phyloP scores from a whole-genome alignment of 1,140 invertebrate species.

The Lordiphosa mommai region DNA sequence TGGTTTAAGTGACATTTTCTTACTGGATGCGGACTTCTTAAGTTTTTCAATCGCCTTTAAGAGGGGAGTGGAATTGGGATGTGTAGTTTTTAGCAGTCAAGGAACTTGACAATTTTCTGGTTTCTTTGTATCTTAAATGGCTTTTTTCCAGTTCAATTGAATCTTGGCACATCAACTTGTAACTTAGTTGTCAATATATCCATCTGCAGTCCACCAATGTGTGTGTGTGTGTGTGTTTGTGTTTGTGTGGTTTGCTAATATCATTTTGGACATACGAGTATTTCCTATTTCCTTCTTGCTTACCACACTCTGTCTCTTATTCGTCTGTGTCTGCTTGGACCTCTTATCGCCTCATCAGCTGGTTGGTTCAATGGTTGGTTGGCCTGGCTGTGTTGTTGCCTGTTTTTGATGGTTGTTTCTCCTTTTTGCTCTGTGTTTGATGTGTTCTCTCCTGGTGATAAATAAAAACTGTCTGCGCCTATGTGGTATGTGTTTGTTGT shows the following conservation, averaged over 20 bases:
- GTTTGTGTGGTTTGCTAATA: slow-evolving; percentile 25
- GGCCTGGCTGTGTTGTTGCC: slow-evolving; percentile 12
- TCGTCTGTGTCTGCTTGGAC: slow-evolving; percentile 17
- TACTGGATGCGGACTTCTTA: too few species aligned
- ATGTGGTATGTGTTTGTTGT: slow-evolving; percentile 36
- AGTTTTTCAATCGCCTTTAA: too few species aligned
- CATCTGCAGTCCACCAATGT: too few species aligned
- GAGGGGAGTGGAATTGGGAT: too few species aligned
- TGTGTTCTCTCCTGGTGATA: slow-evolving; percentile 52
- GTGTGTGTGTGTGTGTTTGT: too few species aligned
- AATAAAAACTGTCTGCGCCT: slow-evolving; percentile 77
- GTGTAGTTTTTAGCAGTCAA: too few species aligned
- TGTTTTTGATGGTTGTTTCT: slow-evolving; percentile 37
- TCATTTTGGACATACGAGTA: slow-evolving; percentile 21
- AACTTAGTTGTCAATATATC: too few species aligned
- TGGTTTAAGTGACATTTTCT: too few species aligned
- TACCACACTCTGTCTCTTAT: neutral
- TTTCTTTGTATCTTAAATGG: too few species aligned
- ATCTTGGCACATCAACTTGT: too few species aligned
- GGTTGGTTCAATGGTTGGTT: neutral
- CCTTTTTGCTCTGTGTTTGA: slow-evolving; percentile 3
- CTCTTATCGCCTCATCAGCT: slow-evolving; percentile 46
- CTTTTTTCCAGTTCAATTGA: neutral
- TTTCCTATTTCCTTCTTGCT: too few species aligned
- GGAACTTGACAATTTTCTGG: neutral